Percentiles rank a stretch among this genome's conserved stretches.
phyloP scores from a whole-genome alignment of 2,113 vertebrate genomes.

The Rhizomys pruinosus region DNA sequence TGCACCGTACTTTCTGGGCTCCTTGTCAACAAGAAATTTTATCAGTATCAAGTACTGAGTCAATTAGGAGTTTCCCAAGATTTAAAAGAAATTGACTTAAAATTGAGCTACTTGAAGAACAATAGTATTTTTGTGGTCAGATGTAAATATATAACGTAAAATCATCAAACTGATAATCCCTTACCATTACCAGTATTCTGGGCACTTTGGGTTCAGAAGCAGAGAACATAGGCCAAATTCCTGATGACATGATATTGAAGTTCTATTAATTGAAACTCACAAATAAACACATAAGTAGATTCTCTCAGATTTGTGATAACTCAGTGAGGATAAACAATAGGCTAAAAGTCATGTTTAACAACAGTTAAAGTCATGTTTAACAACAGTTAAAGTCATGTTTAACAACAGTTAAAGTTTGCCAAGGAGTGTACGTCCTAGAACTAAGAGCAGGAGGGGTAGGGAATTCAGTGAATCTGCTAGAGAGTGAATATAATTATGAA shows the following conservation, averaged over 20 bases:
- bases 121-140: background rate
- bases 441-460: background rate
- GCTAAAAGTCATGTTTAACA: background rate
- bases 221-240: background rate
- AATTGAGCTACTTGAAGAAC: conserved; percentile 29
- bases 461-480: background rate
- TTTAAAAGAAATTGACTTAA: conserved; percentile 14
- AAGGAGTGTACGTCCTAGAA: background rate
- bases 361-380: background rate
- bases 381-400: background rate
- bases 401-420: background rate
- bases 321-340: background rate
- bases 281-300: background rate
- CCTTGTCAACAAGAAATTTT: background rate
- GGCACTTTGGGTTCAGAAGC: background rate
- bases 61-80: background rate
- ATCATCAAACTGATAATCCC: background rate
- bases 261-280: background rate
- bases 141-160: conserved; percentile 20
- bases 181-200: background rate
- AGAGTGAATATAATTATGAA: background rate
- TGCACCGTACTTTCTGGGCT: background rate
- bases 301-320: background rate
- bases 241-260: background rate
- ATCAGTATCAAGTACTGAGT: background rate